Conservation (phyloP, 2,113 vertebrate species). For the Etheostoma spectabile region DNA sequence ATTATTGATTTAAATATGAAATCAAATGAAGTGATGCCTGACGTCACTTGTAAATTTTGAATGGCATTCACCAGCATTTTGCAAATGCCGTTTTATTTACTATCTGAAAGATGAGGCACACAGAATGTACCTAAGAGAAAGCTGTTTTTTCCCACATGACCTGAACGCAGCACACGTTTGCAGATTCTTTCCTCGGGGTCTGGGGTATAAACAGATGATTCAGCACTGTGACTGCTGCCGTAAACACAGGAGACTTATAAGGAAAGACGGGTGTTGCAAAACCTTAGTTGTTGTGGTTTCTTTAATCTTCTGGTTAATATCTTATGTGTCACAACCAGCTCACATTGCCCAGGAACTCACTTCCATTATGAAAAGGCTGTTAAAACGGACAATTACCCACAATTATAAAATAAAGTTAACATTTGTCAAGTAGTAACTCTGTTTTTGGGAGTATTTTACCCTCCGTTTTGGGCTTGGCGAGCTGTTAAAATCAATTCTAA, state of each 20-base stretch:
- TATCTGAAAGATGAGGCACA: neutral
- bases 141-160: neutral
- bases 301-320: too few relatives aligned
- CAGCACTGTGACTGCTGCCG: conserved; percentile 27
- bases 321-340: too few relatives aligned
- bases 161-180: conserved; percentile 39
- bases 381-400: neutral
- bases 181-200: conserved; percentile 32
- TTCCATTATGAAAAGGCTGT: neutral
- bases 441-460: neutral
- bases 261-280: neutral
- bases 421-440: neutral
- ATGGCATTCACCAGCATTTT: neutral
- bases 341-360: neutral
- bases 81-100: neutral
- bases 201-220: conserved; percentile 60
- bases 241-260: neutral
- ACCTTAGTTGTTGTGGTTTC: too few relatives aligned
- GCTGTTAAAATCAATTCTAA: neutral
- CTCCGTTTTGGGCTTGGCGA: neutral
- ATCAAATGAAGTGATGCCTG: neutral
- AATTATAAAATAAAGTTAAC: neutral
- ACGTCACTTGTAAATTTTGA: neutral
- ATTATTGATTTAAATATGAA: neutral
- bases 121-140: neutral